Evolutionary conservation across 2,797 vertebrate species (phyloP).

Genomic region (Paramormyrops hopkinsi): DNA sequence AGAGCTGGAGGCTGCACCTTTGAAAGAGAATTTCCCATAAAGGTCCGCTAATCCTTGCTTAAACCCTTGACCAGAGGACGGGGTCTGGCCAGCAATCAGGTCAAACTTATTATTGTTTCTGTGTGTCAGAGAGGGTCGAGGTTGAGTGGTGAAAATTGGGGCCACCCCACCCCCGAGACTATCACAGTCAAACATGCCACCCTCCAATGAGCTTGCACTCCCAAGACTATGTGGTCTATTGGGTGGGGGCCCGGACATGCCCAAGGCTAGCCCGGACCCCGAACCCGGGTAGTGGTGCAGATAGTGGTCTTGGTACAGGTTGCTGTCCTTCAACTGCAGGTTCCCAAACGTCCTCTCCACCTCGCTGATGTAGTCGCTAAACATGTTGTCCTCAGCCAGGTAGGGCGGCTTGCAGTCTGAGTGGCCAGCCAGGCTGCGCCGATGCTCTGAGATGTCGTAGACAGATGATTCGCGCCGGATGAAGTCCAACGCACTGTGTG

Average conservation of each 20-base stretch:
- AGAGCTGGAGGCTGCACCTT: slow-evolving; percentile 86
- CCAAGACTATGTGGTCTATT: slow-evolving; percentile 90
- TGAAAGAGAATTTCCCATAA: slow-evolving; percentile 97
- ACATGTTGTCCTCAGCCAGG: slow-evolving; percentile 93
- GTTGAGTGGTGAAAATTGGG: slow-evolving; percentile 87
- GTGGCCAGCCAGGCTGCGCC: slow-evolving; percentile 79
- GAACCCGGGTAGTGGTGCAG: slow-evolving; percentile 85
- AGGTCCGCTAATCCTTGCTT: slow-evolving; percentile 76
- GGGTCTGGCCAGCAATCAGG: slow-evolving; percentile 78
- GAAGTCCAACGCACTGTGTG: slow-evolving; percentile 90
- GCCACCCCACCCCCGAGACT: slow-evolving; percentile 78
- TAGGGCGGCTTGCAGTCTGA: slow-evolving; percentile 76
- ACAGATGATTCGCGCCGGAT: slow-evolving; percentile 81
- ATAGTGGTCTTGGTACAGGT: slow-evolving; percentile 96
- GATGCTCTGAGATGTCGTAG: slow-evolving; percentile 93
- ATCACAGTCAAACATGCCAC: slow-evolving; percentile 92
- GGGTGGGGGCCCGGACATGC: slow-evolving; percentile 69
- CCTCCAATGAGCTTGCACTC: slow-evolving; percentile 92
- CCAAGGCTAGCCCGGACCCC: slow-evolving; percentile 56
- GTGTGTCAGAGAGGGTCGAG: slow-evolving; percentile 76
- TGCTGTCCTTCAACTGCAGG: slow-evolving; percentile 95
- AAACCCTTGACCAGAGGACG: slow-evolving; percentile 53
- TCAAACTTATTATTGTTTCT: slow-evolving; percentile 85
- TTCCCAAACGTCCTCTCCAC: slow-evolving; percentile 98
- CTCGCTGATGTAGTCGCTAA: slow-evolving; percentile 96